Conservation (phyloP, 2,888 invertebrate species). For the Lasioglossum calceatum region DNA sequence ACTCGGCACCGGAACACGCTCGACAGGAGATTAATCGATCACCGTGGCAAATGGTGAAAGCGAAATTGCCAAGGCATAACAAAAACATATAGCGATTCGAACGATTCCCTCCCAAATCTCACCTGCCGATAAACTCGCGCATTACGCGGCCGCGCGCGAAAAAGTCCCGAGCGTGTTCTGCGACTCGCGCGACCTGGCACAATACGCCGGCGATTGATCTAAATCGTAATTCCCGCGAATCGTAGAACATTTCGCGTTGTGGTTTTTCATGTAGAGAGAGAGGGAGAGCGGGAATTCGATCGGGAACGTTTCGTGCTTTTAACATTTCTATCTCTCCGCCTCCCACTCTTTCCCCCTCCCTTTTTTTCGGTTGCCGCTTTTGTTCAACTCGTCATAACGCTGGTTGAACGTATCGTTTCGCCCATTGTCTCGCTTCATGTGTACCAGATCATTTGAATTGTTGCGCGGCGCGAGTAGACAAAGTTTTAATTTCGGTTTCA, state of each 20-base stretch:
- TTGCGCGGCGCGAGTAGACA: background rate
- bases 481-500: constrained; percentile 2
- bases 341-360: background rate
- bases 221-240: constrained; percentile 26
- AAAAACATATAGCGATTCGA: constrained; percentile 25
- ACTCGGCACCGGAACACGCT: constrained; percentile 19
- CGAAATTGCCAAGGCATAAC: constrained; percentile 35
- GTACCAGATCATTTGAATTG: background rate
- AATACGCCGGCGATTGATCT: constrained; percentile 12
- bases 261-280: background rate
- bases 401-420: background rate
- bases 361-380: background rate
- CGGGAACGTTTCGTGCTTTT: constrained; percentile 3
- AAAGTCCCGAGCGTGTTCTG: background rate
- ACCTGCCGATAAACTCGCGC: constrained; percentile 19
- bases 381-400: background rate
- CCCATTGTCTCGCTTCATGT: background rate
- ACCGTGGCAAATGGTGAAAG: constrained; percentile 55
- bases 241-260: constrained; percentile 11
- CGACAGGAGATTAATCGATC: constrained; percentile 57
- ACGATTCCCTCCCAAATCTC: constrained; percentile 27
- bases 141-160: background rate
- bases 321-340: constrained; percentile 3
- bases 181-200: background rate
- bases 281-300: background rate